phyloP scores from a whole-genome alignment of 2,113 vertebrate species.

The Chaetura pelagica region DNA sequence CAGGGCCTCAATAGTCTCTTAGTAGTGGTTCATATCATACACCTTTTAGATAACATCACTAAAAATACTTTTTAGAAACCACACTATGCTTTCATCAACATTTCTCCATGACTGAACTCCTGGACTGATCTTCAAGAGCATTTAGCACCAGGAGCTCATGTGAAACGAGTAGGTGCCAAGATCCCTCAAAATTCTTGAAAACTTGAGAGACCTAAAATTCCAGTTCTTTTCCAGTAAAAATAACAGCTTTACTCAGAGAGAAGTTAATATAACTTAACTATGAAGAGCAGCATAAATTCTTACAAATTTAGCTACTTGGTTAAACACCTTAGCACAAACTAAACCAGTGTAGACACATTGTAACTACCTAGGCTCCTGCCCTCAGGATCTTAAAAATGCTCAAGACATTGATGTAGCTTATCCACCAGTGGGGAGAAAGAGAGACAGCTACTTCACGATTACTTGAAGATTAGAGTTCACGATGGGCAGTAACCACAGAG shows the following conservation, averaged over 20 bases:
- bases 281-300: not conserved
- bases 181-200: not conserved
- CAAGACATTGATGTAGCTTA: not conserved
- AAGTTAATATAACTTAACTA: not conserved
- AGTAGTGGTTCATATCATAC: not conserved
- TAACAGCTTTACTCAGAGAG: not conserved
- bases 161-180: not conserved
- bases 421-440: not conserved
- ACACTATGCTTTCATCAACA: not conserved
- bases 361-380: not conserved
- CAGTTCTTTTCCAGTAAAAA: not conserved
- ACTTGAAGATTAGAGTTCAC: not conserved
- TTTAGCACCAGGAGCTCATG: not conserved
- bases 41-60: not conserved
- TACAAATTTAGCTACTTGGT: not conserved
- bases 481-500: not conserved
- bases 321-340: not conserved
- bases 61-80: not conserved
- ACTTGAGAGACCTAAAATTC: not conserved
- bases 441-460: not conserved
- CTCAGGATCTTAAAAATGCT: not conserved
- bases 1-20: not conserved
- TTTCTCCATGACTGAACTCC: not conserved
- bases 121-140: not conserved
- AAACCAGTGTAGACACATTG: not conserved